Conservation (phyloP, 2,113 vertebrate species). For the Albula glossodonta region DNA sequence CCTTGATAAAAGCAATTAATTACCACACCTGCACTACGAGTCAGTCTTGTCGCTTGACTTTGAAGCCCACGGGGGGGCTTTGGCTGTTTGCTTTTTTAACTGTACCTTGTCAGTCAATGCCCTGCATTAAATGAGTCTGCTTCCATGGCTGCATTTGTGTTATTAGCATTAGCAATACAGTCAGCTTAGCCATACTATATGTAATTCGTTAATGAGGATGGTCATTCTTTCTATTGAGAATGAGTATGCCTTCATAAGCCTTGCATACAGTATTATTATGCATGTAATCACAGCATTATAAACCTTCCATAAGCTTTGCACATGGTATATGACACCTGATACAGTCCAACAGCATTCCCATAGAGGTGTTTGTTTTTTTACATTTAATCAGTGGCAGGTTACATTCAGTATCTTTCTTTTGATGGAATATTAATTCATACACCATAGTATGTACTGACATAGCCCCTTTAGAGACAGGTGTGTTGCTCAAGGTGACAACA, state of each 20-base stretch:
- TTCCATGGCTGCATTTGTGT: not conserved
- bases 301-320: not conserved
- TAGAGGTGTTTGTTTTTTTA: not conserved
- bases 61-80: not conserved
- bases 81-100: not conserved
- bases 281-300: not conserved
- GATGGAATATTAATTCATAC: too few species aligned
- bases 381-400: not conserved
- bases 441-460: too few species aligned
- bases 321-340: not conserved
- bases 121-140: not conserved
- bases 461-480: too few species aligned
- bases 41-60: not conserved
- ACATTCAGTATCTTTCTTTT: too few species aligned
- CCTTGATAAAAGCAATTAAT: conserved; percentile 61
- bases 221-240: too few species aligned
- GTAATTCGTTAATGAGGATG: not conserved
- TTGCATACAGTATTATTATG: not conserved
- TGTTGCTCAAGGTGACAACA: too few species aligned
- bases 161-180: not conserved
- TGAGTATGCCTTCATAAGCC: too few species aligned
- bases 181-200: not conserved
- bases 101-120: not conserved
- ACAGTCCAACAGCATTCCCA: not conserved
- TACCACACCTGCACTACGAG: conserved; percentile 27